phyloP scores from a whole-genome alignment of 1,140 invertebrate genomes.

The Tetraneura akinire region DNA sequence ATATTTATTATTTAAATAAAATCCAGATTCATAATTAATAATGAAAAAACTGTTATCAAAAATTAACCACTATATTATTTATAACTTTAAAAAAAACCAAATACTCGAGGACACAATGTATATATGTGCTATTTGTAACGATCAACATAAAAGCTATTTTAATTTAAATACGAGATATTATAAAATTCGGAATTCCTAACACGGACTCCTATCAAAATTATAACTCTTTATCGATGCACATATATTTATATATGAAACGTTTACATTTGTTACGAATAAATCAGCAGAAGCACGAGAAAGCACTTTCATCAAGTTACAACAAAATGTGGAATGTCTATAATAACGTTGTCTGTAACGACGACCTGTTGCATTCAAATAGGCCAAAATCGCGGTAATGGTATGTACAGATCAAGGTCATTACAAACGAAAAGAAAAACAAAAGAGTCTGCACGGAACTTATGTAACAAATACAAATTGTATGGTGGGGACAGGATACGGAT shows the following conservation, averaged over 20 bases:
- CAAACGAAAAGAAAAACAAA: slow-evolving; percentile 27
- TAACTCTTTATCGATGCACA: not conserved
- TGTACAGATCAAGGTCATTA: slow-evolving; percentile 8
- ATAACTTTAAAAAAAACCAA: no score
- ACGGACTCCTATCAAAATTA: not conserved
- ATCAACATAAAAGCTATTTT: no score
- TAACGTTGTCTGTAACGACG: not conserved
- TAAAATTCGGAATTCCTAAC: not conserved
- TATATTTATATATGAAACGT: not conserved
- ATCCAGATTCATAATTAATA: no score
- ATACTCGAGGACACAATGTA: no score
- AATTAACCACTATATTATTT: no score
- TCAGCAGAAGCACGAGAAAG: slow-evolving; percentile 7
- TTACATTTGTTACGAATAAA: not conserved
- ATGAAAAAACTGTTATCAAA: no score
- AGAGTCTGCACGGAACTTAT: slow-evolving; percentile 3
- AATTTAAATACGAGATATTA: not conserved
- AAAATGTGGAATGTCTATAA: not conserved
- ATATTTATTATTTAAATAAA: no score
- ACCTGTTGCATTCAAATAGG: slow-evolving; percentile 6
- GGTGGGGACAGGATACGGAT: slow-evolving; percentile 40
- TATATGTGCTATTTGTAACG: no score
- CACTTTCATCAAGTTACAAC: slow-evolving; percentile 18
- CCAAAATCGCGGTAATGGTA: not conserved
- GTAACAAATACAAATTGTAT: not conserved